Conservation (phyloP, 2,888 invertebrate genomes). For the Athripsodes cinereus region DNA sequence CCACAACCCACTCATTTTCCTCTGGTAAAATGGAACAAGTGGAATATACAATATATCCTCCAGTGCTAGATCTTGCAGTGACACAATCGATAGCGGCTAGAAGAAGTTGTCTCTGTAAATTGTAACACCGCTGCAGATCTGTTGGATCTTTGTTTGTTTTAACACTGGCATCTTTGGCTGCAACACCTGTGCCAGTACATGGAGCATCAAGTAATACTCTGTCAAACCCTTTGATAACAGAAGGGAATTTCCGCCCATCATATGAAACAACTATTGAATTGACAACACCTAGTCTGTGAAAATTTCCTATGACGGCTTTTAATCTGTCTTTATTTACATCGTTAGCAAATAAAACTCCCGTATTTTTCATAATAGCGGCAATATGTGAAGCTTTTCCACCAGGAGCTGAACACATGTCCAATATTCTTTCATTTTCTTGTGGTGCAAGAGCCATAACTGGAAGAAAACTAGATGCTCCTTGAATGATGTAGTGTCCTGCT, state of each 20-base stretch:
- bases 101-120: slow-evolving; percentile 86
- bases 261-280: slow-evolving; percentile 86
- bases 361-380: slow-evolving; percentile 96
- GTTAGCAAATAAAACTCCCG: slow-evolving; percentile 93
- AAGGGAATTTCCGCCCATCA: slow-evolving; percentile 83
- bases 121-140: slow-evolving; percentile 87
- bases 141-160: slow-evolving; percentile 87
- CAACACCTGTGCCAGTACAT: slow-evolving; percentile 96
- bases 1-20: slow-evolving; percentile 97
- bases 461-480: slow-evolving; percentile 92
- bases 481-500: slow-evolving; percentile 95
- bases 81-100: slow-evolving; percentile 95
- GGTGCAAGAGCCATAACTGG: slow-evolving; percentile 98
- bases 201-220: slow-evolving; percentile 95
- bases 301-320: slow-evolving; percentile 91
- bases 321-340: slow-evolving; percentile 86
- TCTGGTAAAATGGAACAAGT: slow-evolving; percentile 97
- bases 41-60: slow-evolving; percentile 96
- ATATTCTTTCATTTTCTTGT: slow-evolving; percentile 86
- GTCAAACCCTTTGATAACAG: slow-evolving; percentile 88
- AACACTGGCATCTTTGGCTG: slow-evolving; percentile 94
- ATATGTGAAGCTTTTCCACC: slow-evolving; percentile 99
- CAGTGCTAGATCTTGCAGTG: slow-evolving; percentile 85
- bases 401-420: slow-evolving; percentile 98
- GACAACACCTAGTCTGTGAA: slow-evolving; percentile 91